Evolutionary conservation across 1,140 invertebrate species (phyloP), one percentile per base, ranked within the genome.

Genomic region (Alviniconcha marisindica): DNA sequence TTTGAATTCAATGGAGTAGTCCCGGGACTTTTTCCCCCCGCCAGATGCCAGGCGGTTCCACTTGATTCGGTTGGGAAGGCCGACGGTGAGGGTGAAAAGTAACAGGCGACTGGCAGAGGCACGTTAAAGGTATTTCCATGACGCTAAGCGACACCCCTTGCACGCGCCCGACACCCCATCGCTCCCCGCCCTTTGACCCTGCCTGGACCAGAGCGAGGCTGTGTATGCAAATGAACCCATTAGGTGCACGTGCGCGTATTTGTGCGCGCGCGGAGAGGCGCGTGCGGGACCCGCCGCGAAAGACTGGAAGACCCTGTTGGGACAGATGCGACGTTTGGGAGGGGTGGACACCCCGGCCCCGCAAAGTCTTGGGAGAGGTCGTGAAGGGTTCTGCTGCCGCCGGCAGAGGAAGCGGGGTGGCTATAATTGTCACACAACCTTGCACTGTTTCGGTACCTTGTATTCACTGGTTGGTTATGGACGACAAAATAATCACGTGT

Each of bases 141-240:
- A 71, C 69, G 69, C 38, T 48, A 48, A 48, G 18, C 44, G 42
- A 76, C 33, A 15, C 51, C 10, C 44, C 33, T 7, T 21, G 24
- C 77, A 60, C 77, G 51, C 48, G 77, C 21, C 5, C 33, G 15
- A 10, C 51, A 31, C 1, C 51, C 38, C 51, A 12, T 40, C 44
- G 56, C 44, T 60, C 51, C 28, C 51, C 24, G 0, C 69, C 36
- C 40, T 40, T 40, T 42, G 4, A 76, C 31, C 36, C 56, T 78
- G 33, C 33, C 77, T 31, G n/a, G 51, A 14, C 36, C 24, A 51
- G 31, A 48, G 44, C 51, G 51, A 36, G 48, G n/a, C 51, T 12
- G 24, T 56, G 77, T 78, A 78, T 78, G 77, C 51, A 78, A 78
- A 78, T 78, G 10, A 78, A 12, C 51, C 33, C 33, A 60, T 78